Base-by-base conservation (phyloP, 2,113 vertebrate species). In the Empidonax traillii region DNA sequence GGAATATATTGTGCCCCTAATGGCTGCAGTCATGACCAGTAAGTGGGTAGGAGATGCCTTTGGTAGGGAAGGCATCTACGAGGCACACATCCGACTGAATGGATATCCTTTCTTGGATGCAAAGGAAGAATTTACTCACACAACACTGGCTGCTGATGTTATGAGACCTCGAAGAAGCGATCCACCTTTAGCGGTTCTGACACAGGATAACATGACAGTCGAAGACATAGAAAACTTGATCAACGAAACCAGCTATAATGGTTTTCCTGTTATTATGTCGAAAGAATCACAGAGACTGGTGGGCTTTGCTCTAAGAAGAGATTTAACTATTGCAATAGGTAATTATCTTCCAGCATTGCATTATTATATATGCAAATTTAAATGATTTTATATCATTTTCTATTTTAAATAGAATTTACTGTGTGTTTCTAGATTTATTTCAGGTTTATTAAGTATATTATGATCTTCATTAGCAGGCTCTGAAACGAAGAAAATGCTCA, bases 11-110 rank as follows among this genome's bases (percentile, higher is more conserved):
- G 99, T 99, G 63, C 99, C 99, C 22, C 98, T 99, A 51, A 99
- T 99, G 99, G 99, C 99, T 14, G 99, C 99, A 18, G 99, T 99
- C 87, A 99, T 99, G 99, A 99, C 99, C 97, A 99, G 99, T 98
- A 99, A 99, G 96, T 99, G 99, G 99, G 99, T 99, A 95, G 99
- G 99, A 41, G 99, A 99, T 71, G 99, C 99, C 28, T 99, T 99
- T 62, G 99, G 99, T 30, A 98, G 99, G 28, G 99, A 99, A 98
- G 99, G 99, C 56, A 99, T 99, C 97, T 99, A 99, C 52, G 99
- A 99, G 97, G 98, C 99, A 0, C 99, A 99, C 97, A 99, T 99
- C 96, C 99, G 99, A 25, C 98, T 99, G 96, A 99, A 99, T 31
- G 99, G 99, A 18, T 99, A 99, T 97, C 99, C 99, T 80, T 99